Conservation (phyloP, 2,888 invertebrate species). For the Eupsilia transversa region DNA sequence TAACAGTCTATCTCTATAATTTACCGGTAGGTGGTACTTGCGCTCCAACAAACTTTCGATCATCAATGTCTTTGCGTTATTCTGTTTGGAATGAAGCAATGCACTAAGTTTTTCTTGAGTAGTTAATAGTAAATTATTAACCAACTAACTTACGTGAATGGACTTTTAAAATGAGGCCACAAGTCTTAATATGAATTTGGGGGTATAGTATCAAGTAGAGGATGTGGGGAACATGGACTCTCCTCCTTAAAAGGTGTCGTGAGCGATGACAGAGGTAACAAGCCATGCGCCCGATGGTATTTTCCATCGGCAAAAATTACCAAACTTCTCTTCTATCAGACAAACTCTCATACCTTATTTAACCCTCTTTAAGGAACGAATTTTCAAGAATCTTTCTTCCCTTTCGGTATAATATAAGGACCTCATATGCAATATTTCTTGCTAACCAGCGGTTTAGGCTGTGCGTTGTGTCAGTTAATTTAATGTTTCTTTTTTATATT, state of each 20-base stretch:
- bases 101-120: neutral
- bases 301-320: neutral
- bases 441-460: neutral
- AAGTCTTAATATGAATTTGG: neutral
- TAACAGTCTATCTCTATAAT: neutral
- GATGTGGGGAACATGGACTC: neutral
- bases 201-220: neutral
- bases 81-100: neutral
- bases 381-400: neutral
- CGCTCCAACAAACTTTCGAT: neutral
- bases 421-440: neutral
- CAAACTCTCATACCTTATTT: neutral
- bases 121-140: neutral
- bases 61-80: neutral
- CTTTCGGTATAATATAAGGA: neutral
- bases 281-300: neutral
- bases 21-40: neutral
- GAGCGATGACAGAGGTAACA: neutral
- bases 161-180: neutral
- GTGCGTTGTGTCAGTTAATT: neutral
- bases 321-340: too few relatives aligned
- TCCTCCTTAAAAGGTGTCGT: too few relatives aligned
- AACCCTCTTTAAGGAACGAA: neutral
- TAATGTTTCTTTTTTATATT: neutral
- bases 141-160: neutral